phyloP scores from a whole-genome alignment of 2,113 vertebrate genomes.

The Dasypus novemcinctus region DNA sequence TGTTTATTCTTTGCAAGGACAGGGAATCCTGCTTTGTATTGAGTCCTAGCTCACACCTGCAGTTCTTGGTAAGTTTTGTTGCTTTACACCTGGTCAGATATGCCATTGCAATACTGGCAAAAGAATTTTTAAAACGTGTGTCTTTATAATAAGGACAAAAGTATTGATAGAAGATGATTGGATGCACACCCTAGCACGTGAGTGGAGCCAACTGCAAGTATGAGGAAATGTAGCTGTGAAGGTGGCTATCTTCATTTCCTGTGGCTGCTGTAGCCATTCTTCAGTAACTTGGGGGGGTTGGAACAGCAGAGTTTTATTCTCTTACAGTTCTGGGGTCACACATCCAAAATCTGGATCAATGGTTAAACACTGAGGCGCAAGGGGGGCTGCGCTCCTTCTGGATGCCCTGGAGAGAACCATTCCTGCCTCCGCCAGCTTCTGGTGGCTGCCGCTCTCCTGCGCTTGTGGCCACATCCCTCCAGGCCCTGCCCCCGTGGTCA shows the following conservation, averaged over 20 bases:
- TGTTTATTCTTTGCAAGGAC: background rate
- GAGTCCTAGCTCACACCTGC: background rate
- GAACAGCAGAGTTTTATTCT: background rate
- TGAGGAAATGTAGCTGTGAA: background rate
- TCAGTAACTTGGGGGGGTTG: background rate
- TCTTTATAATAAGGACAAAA: background rate
- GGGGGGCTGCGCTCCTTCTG: fast-evolving
- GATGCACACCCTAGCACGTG: background rate
- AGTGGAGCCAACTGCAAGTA: background rate
- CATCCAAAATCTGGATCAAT: background rate
- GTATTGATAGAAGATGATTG: background rate
- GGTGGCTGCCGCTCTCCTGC: background rate
- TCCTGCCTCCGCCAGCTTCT: background rate
- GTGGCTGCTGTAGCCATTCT: background rate
- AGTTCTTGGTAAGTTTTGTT: background rate
- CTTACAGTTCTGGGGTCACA: background rate
- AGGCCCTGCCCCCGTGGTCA: background rate
- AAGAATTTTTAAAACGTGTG: background rate
- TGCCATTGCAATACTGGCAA: background rate
- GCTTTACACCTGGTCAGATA: background rate
- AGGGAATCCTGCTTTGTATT: background rate
- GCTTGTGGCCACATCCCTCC: background rate
- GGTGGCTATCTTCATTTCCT: background rate
- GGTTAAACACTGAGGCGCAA: no score
- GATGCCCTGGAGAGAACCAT: background rate